Evolutionary conservation across 2,888 invertebrate genomes (phyloP), one percentile per base, ranked within the genome.

Genomic region (Hoplodrina ambigua): DNA sequence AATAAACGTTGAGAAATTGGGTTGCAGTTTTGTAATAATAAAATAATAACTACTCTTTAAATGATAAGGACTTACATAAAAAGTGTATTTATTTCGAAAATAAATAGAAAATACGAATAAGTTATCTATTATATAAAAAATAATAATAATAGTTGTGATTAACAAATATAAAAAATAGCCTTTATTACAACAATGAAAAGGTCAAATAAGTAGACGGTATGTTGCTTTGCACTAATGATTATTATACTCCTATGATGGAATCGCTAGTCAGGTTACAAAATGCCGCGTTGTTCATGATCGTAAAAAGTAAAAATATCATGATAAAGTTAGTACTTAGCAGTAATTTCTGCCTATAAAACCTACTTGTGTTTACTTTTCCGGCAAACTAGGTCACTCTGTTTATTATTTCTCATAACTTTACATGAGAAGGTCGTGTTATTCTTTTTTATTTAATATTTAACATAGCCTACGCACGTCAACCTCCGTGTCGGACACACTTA

Each of bases 301-400:
- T 69, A 62, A 67, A 60, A 72, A 54, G 15, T 53, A 30, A 73
- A 59, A 72, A 52, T 44, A 56, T 56, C 54, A 41, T 57, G 62
- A 72, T 75, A 81, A 60, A 72, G 15, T 37, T 33, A 11, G 63
- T 41, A 72, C 13, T 15, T 44, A 41, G 44, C 44, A 44, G 15
- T 46, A 17, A 60, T 63, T 75, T 46, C 50, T 46, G n/a, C 63
- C 54, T 67, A 68, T 59, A 54, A 66, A 69, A 69, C 59, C 54
- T 33, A 65, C 66, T 53, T 60, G 10, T 72, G 69, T 75, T 65
- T 69, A 70, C 58, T 58, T 69, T 82, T 56, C 62, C 30, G 25
- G 1, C 33, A 37, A 83, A 81, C 55, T 74, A 60, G 74, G 74
- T 76, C 76, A 76, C 52, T 46, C 25, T 66, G 60, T 70, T 69